Evolutionary conservation across 2,113 vertebrate genomes (phyloP), one percentile per base, ranked within the genome.

Genomic region (Psophia crepitans): DNA sequence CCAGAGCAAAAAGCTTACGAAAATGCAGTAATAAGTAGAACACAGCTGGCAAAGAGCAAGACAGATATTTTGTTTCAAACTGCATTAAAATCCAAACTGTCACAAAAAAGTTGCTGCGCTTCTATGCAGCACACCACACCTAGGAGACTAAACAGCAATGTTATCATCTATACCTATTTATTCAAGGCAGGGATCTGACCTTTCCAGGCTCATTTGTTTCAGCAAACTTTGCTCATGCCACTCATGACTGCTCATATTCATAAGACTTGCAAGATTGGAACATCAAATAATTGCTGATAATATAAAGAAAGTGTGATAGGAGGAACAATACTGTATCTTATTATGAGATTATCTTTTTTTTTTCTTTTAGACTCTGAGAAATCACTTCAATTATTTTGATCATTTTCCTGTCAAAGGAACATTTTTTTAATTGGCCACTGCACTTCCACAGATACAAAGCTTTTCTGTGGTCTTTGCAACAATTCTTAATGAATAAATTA

Each of bases 131-230:
- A 68, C 1, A 5, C 91, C 94, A 92, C 89, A 65, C 92, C 88
- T 93, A 57, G 39, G 33, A 94, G 54, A 79, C 75, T 58, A 74
- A 90, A 91, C 64, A 94, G 33, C 28, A 90, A 7, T 48, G 48
- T 5, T 83, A 64, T 48, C 49, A 30, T 56, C 75, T 58, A 26
- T 28, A 61, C 43, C 46, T 97, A 33, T 97, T 95, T 96, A 93
- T 96, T 89, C 86, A 96, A 93, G 93, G 79, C 69, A 93, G 90
- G 94, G 71, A 94, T 82, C 48, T 96, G 93, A 95, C 89, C 94
- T 90, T 93, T 95, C 39, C 48, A 75, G 88, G 73, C 37, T 84
- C 61, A 65, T 82, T 96, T 93, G 71, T 86, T 85, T 92, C 82
- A 81, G 63, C 87, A 96, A 96, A 95, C 94, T 94, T 94, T 74